Conservation (phyloP, 2,797 vertebrate genomes). For the Calcarius lapponicus region DNA sequence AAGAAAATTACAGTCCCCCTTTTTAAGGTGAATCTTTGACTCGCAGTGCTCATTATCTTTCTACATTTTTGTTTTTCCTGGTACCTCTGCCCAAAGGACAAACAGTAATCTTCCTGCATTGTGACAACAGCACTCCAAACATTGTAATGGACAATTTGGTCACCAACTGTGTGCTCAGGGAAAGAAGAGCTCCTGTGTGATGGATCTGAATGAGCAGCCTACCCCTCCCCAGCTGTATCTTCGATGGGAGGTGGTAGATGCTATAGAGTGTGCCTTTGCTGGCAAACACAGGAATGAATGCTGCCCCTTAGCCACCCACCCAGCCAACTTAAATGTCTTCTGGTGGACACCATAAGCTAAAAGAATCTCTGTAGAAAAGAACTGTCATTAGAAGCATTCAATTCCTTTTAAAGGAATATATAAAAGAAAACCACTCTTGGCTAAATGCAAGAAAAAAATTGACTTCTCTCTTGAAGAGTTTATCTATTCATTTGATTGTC, state of each 20-base stretch:
- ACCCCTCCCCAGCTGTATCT: not conserved
- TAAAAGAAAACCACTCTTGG: not conserved
- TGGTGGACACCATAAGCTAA: not conserved
- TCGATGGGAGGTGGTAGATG: not conserved
- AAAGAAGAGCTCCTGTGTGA: not conserved
- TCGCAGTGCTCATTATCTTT: not conserved
- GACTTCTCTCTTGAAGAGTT: constrained; percentile 53
- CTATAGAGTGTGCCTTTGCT: not conserved
- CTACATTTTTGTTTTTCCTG: not conserved
- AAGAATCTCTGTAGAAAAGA: not conserved
- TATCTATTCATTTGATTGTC: constrained; percentile 59
- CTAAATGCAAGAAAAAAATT: constrained; percentile 45
- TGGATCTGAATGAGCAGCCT: not conserved
- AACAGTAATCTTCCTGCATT: not conserved
- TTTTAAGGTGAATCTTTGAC: not conserved
- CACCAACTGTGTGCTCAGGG: not conserved
- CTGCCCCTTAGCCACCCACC: not conserved
- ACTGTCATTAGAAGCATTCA: not conserved
- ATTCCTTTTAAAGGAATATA: not conserved
- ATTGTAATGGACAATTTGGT: not conserved
- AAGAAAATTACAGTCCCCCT: not conserved
- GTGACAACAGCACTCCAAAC: not conserved
- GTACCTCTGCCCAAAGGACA: not conserved
- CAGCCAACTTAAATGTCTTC: not conserved
- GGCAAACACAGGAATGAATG: not conserved